Conservation (phyloP, 2,797 vertebrate genomes). For the Sebastes steindachneri region DNA sequence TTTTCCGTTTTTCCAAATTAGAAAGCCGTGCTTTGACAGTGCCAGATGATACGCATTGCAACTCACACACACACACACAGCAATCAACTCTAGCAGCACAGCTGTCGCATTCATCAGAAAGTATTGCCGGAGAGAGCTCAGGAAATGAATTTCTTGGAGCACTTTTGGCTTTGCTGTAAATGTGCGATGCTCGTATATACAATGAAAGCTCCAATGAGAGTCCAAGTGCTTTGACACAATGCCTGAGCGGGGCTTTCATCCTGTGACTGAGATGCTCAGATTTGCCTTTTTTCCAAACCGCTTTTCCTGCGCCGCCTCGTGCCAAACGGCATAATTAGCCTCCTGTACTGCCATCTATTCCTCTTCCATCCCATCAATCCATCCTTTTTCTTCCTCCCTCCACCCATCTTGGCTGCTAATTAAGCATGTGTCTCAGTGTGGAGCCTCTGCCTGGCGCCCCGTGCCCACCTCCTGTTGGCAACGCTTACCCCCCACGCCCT, state of each 20-base stretch:
- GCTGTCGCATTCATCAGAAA: constrained; percentile 76
- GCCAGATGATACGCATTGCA: constrained; percentile 58
- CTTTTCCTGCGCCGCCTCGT: constrained; percentile 33
- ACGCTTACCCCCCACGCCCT: constrained; percentile 70
- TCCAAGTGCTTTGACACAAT: constrained; percentile 67
- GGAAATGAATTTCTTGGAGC: constrained; percentile 74
- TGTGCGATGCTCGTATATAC: constrained; percentile 49
- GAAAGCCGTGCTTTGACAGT: constrained; percentile 59
- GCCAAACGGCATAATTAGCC: constrained; percentile 70
- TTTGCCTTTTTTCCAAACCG: constrained; percentile 32
- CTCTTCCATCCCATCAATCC: constrained; percentile 35
- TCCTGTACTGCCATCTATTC: constrained; percentile 48
- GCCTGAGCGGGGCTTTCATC: constrained; percentile 52
- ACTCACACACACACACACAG: constrained; percentile 20
- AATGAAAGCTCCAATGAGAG: constrained; percentile 61
- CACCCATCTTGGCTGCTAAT: constrained; percentile 66
- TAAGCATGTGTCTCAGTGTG: constrained; percentile 58
- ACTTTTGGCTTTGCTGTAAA: constrained; percentile 57
- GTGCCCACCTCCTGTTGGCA: constrained; percentile 84
- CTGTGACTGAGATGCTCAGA: constrained; percentile 50
- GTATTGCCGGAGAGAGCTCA: constrained; percentile 61
- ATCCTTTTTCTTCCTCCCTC: constrained; percentile 34
- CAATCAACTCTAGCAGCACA: constrained; percentile 58
- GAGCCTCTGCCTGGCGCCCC: constrained; percentile 51
- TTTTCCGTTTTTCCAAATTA: constrained; percentile 72